Conservation (phyloP, 2,113 vertebrate species). For the Phalacrocorax brasilianus region DNA sequence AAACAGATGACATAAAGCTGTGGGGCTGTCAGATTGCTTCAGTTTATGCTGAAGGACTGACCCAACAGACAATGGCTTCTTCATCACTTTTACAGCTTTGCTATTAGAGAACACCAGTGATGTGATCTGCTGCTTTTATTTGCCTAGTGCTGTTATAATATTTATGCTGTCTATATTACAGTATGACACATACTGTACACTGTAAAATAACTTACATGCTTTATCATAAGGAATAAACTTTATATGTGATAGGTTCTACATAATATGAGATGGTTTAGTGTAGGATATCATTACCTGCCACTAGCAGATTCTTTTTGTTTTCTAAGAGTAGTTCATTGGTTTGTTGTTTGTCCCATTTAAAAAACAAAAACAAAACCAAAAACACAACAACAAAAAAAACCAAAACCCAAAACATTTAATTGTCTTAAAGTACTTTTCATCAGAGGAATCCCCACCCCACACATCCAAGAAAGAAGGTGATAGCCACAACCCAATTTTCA, state of each 20-base stretch:
- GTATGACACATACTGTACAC: background rate
- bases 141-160: background rate
- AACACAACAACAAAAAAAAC: no score
- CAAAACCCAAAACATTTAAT: background rate
- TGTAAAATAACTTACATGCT: background rate
- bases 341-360: background rate
- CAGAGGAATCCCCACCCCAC: background rate
- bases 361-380: background rate
- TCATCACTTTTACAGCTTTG: background rate
- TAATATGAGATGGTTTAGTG: background rate
- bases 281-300: background rate
- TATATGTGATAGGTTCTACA: background rate
- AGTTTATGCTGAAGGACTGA: background rate
- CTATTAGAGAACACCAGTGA: background rate
- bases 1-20: background rate
- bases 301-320: background rate
- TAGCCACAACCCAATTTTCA: background rate
- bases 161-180: background rate
- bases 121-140: background rate
- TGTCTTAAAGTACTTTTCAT: background rate
- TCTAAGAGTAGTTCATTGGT: background rate
- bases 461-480: background rate
- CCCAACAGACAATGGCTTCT: fast-evolving
- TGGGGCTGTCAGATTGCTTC: background rate
- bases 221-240: background rate